These are phyloP conservation scores for Sialia sialis DNA, from an alignment of 2,113 vertebrate species.

Conservation along the genomic window DNA sequence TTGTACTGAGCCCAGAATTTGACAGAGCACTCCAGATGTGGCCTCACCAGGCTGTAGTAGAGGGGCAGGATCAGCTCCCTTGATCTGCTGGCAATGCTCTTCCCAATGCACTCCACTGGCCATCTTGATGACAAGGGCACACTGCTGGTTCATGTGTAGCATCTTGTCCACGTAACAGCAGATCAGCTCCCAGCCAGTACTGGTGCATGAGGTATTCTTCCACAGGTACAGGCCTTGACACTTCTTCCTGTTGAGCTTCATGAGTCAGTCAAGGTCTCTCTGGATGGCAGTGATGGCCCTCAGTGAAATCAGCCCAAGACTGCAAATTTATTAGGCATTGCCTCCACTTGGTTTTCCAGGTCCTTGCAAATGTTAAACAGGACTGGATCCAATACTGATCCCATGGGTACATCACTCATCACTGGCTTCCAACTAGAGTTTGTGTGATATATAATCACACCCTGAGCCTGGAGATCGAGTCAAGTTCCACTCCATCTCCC, in stretches of 20 bases:
- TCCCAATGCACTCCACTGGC: not conserved
- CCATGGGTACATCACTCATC: no score
- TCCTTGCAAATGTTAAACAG: not conserved
- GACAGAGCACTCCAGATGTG: not conserved
- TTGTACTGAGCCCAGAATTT: not conserved
- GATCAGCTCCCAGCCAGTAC: not conserved
- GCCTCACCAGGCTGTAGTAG: rapidly evolving
- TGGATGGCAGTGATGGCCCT: not conserved
- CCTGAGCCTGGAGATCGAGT: not conserved
- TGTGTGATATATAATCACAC: not conserved
- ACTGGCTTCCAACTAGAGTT: not conserved
- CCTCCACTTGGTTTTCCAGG: not conserved
- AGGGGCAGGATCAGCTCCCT: not conserved
- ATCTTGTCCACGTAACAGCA: not conserved
- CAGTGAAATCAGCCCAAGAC: not conserved
- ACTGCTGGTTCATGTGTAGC: not conserved
- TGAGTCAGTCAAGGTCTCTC: not conserved
- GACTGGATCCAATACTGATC: not conserved
- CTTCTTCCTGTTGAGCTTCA: not conserved
- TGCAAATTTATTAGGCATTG: not conserved
- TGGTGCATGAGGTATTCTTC: not conserved
- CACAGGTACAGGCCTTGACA: not conserved
- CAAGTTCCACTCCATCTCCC: not conserved
- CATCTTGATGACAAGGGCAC: not conserved
- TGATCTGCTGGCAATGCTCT: not conserved